Percentiles rank a stretch among this genome's conserved stretches.
Conservation (phyloP, 2,888 invertebrate genomes). For the Heliconius sara region DNA sequence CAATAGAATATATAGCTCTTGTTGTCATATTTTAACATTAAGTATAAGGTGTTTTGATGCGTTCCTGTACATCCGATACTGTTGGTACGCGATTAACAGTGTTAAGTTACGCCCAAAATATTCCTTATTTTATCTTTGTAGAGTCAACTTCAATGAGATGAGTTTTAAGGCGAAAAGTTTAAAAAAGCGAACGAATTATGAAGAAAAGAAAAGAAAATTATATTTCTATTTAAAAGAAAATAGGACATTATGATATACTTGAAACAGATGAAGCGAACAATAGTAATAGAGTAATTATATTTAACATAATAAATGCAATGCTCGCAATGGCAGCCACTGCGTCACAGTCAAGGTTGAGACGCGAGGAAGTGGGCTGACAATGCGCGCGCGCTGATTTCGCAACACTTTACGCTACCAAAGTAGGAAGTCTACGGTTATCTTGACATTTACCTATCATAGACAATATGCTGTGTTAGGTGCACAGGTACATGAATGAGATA, state of each 20-base stretch:
- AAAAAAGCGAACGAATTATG: too few species aligned
- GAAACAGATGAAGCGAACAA: conserved; percentile 6
- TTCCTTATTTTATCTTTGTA: too few species aligned
- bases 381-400: conserved; percentile 62
- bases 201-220: background rate
- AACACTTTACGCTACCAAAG: conserved; percentile 61
- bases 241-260: background rate
- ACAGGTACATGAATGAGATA: conserved; percentile 21
- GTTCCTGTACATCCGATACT: too few species aligned
- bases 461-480: conserved; percentile 20
- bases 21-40: background rate
- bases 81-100: too few species aligned
- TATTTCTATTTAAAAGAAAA: background rate
- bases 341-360: conserved; percentile 64
- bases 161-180: too few species aligned
- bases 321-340: conserved; percentile 41
- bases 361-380: conserved; percentile 69
- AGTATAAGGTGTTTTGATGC: background rate
- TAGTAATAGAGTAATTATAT: conserved; percentile 24
- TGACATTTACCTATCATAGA: conserved; percentile 52
- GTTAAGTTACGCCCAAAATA: too few species aligned
- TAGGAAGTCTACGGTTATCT: conserved; percentile 71
- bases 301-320: conserved; percentile 27
- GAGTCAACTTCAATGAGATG: too few species aligned
- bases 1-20: background rate